phyloP scores from a whole-genome alignment of 2,888 invertebrate species.

The Linnaemya tessellans region DNA sequence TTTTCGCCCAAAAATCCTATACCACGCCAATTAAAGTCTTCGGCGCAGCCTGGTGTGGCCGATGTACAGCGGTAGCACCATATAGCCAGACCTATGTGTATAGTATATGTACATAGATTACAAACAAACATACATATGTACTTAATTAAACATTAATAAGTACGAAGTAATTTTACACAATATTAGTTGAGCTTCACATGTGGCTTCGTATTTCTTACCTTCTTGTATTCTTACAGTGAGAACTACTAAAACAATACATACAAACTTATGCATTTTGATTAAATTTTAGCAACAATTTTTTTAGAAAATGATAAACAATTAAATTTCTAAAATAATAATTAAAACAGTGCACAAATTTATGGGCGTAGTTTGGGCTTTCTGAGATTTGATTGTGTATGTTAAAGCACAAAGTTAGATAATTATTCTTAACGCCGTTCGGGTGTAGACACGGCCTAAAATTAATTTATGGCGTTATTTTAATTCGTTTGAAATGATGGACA shows the following conservation, averaged over 20 bases:
- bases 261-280: slow-evolving; percentile 35
- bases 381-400: slow-evolving; percentile 13
- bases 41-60: slow-evolving; percentile 94
- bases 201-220: slow-evolving; percentile 71
- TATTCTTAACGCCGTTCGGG: background rate
- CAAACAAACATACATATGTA: no score
- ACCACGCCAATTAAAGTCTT: slow-evolving; percentile 92
- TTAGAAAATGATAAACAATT: no score
- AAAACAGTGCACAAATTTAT: slow-evolving; percentile 39
- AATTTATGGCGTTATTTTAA: background rate
- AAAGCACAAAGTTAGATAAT: background rate
- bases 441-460: slow-evolving; percentile 15
- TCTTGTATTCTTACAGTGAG: slow-evolving; percentile 64
- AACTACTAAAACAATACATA: slow-evolving; percentile 68
- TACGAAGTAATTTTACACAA: no score
- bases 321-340: slow-evolving; percentile 33
- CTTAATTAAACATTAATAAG: no score
- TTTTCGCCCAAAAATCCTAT: slow-evolving; percentile 89
- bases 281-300: background rate
- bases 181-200: no score
- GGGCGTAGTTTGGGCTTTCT: slow-evolving; percentile 35
- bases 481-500: no score
- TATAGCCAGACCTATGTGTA: slow-evolving; percentile 85
- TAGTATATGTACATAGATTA: no score
- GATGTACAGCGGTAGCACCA: slow-evolving; percentile 96